Evolutionary conservation across 1,140 invertebrate species (phyloP).

Genomic region (Contarinia nasturtii): DNA sequence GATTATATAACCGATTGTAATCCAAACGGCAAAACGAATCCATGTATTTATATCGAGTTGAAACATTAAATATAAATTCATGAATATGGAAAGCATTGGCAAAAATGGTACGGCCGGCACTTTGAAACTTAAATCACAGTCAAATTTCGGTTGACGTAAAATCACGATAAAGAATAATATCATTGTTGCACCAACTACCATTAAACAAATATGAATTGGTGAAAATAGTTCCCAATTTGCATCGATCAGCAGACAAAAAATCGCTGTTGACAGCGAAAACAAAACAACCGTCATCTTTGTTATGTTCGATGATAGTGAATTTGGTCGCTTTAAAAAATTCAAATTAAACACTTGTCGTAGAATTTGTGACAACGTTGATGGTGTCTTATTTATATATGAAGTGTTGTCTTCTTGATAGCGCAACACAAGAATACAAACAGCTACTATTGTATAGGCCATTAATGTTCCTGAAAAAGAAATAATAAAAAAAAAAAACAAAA

Average conservation of each 20-base stretch:
- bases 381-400: slow-evolving; percentile 19
- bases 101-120: slow-evolving; percentile 72
- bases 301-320: slow-evolving; percentile 31
- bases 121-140: slow-evolving; percentile 29
- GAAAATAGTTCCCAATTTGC: neutral
- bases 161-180: slow-evolving; percentile 16
- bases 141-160: slow-evolving; percentile 12
- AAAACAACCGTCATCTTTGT: slow-evolving; percentile 34
- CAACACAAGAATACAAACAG: slow-evolving; percentile 71
- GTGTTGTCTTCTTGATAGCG: slow-evolving; percentile 30
- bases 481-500: too few relatives aligned
- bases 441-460: slow-evolving; percentile 82
- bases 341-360: slow-evolving; percentile 31
- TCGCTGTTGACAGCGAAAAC: slow-evolving; percentile 15
- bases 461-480: slow-evolving; percentile 44
- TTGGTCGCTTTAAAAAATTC: slow-evolving; percentile 33
- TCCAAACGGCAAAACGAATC: slow-evolving; percentile 69
- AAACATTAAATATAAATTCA: slow-evolving; percentile 77
- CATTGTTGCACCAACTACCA: slow-evolving; percentile 11
- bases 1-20: slow-evolving; percentile 44
- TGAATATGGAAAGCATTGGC: slow-evolving; percentile 63
- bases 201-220: slow-evolving; percentile 8
- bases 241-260: neutral
- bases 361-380: slow-evolving; percentile 16
- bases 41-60: slow-evolving; percentile 67